Evolutionary conservation across 2,113 vertebrate species (phyloP).

Genomic region (Australoheros scitulus): DNA sequence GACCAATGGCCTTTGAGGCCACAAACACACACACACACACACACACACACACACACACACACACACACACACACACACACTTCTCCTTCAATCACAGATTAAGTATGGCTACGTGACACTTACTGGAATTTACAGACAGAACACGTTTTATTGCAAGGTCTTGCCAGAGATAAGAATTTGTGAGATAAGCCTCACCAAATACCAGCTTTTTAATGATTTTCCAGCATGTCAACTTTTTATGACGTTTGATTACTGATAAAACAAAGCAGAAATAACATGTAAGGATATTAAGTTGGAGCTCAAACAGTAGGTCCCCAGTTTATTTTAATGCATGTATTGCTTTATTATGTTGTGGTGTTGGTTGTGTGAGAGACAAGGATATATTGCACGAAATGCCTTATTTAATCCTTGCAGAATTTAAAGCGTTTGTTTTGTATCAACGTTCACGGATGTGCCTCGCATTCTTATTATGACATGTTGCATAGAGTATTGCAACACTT

Average conservation of each 20-base stretch:
- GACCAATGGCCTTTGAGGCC: not conserved
- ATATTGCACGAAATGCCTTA: not conserved
- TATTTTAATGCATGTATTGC: not conserved
- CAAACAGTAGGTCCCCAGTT: not conserved
- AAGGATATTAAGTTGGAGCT: not conserved
- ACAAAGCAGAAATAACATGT: not conserved
- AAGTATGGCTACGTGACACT: not conserved
- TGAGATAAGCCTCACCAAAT: too few relatives aligned
- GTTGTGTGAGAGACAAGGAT: not conserved
- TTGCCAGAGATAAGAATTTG: not conserved
- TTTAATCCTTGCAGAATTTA: not conserved
- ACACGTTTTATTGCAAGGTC: not conserved
- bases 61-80: not conserved
- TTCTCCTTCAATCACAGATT: not conserved
- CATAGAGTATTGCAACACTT: too few relatives aligned
- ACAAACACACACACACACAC: too few relatives aligned
- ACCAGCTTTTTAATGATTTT: not conserved
- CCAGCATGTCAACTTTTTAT: too few relatives aligned
- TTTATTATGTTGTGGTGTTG: not conserved
- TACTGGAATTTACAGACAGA: not conserved
- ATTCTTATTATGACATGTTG: too few relatives aligned
- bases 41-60: not conserved
- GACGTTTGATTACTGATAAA: not conserved
- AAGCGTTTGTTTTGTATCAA: too few relatives aligned
- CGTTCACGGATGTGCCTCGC: too few relatives aligned